Percentiles rank a stretch among this genome's conserved stretches.
phyloP scores from a whole-genome alignment of 2,797 vertebrate species.

The Myotis vivesi region DNA sequence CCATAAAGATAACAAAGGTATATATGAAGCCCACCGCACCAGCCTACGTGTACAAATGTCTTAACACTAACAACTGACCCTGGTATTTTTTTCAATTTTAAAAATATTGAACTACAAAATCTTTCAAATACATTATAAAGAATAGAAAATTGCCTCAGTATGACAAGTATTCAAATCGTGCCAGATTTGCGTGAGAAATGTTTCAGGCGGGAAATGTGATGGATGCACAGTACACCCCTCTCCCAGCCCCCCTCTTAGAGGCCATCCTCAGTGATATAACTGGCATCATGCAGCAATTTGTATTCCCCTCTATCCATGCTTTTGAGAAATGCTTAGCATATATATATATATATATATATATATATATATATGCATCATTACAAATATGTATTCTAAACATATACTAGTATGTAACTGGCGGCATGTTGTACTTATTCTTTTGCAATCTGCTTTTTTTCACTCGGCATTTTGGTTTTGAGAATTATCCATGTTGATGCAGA shows the following conservation, averaged over 20 bases:
- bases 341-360: slow-evolving; percentile 53
- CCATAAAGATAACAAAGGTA: background rate
- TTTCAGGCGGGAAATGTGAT: background rate
- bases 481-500: slow-evolving; percentile 75
- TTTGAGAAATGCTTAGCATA: slow-evolving; percentile 32
- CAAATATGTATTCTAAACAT: slow-evolving; percentile 75
- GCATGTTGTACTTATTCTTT: slow-evolving; percentile 78
- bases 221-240: no score
- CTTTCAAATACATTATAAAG: background rate
- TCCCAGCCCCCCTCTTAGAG: background rate
- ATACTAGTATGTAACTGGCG: slow-evolving; percentile 58
- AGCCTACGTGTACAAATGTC: background rate
- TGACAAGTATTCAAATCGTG: background rate
- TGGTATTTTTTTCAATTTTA: background rate
- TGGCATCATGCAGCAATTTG: slow-evolving; percentile 1
- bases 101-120: background rate
- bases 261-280: background rate
- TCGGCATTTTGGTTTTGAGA: slow-evolving; percentile 78
- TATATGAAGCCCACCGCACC: background rate
- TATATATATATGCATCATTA: slow-evolving; percentile 62
- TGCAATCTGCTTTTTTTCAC: slow-evolving; percentile 78
- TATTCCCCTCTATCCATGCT: background rate
- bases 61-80: background rate
- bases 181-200: background rate
- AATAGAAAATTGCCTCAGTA: background rate